Percentiles rank a stretch among this genome's conserved stretches.
Evolutionary conservation across 2,797 vertebrate species (phyloP).

Genomic region (Enteromius trimaculatus): DNA sequence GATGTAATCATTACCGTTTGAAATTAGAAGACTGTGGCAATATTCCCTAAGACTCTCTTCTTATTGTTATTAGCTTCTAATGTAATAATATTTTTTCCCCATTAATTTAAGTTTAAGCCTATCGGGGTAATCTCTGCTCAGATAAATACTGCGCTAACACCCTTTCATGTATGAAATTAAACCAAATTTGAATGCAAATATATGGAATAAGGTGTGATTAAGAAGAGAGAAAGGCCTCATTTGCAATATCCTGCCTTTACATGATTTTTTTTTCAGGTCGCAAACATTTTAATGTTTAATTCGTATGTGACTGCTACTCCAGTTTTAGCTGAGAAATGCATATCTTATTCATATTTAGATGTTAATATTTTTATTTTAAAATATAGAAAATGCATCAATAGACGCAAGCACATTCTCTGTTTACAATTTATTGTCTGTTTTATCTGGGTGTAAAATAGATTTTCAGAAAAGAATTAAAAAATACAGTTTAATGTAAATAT

Average conservation of each 20-base stretch:
- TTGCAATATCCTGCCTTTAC: constrained; percentile 65
- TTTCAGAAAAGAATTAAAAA: not conserved
- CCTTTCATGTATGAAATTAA: constrained; percentile 74
- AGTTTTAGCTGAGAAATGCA: constrained; percentile 20
- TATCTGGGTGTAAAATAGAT: not conserved
- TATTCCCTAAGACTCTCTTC: constrained; percentile 63
- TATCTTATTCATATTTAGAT: not conserved
- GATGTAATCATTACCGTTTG: constrained; percentile 78
- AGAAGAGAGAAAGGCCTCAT: constrained; percentile 65
- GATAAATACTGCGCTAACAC: constrained; percentile 74
- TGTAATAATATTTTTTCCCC: constrained; percentile 72
- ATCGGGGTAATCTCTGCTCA: constrained; percentile 73
- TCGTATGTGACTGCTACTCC: constrained; percentile 28
- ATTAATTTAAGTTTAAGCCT: constrained; percentile 76
- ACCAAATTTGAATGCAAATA: constrained; percentile 72
- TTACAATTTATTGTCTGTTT: not conserved
- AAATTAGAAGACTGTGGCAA: constrained; percentile 72
- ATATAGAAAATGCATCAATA: not conserved
- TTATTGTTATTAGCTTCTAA: constrained; percentile 71
- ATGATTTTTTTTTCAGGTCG: constrained; percentile 47
- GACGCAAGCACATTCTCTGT: not conserved
- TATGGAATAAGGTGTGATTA: constrained; percentile 66
- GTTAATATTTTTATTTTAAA: not conserved
- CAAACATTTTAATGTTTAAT: constrained; percentile 57
- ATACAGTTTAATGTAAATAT: not conserved